Evolutionary conservation across 92 coral and sea anemone species (phyloP), one percentile per base, ranked within the genome.

Genomic region (Montipora capitata): DNA sequence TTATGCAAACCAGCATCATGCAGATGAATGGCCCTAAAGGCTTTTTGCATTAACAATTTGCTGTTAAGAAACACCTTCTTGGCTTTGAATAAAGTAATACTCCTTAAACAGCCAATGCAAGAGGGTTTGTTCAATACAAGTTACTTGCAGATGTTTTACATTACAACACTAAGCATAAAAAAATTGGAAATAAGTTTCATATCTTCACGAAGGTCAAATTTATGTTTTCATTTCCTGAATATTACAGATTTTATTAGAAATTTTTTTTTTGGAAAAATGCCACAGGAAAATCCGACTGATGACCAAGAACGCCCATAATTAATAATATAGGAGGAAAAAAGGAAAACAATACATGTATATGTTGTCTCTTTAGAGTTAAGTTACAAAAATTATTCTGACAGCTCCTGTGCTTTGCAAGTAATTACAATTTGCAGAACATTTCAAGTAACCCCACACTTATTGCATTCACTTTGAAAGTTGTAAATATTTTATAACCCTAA

Each of bases 401-500:
- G 7, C n/a, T 49, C 41, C 39, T 49, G 39, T 3, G 64, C 5
- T 54, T 81, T 68, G 16, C 76, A 51, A 17, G 16, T 59, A 44
- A 52, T 42, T 68, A 49, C 38, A 49, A 41, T 70, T 66, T 81
- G 77, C 52, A 49, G 13, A 56, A 10, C 76, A 5, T 4, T 3
- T 68, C 14, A 67, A 80, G 27, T 5, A 13, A 20, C 18, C 68
- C 12, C 39, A 16, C 41, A 40, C 13, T 42, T 68, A 72, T 44
- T 83, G 8, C 20, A 16, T 72, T 40, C 62, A 11, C 54, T 14
- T 41, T 73, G 49, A 42, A 82, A 72, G 62, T 40, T 42, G 42
- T 83, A 16, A 83, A 83, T 83, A 57, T 83, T 83, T 83, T 41
- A 83, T 83, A 44, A 72, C 79, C 49, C 71, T n/a, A 70, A 59